Evolutionary conservation across 1,140 invertebrate genomes (phyloP).

Genomic region (Mizuhopecten yessoensis): DNA sequence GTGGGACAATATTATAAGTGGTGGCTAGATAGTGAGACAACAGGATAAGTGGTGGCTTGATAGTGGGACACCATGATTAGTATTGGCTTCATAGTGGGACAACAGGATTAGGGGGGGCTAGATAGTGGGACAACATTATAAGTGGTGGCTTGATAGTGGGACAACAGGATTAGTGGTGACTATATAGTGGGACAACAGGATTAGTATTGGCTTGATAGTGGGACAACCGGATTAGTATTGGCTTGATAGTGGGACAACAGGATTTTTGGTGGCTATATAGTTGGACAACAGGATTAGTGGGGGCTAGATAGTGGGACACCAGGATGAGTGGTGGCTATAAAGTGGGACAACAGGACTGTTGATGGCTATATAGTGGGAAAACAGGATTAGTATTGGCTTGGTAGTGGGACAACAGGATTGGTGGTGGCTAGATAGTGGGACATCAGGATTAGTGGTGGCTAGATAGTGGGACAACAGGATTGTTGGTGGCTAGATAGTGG

Average conservation of each 20-base stretch:
- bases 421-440: background rate
- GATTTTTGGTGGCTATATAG: background rate
- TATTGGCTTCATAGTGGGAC: background rate
- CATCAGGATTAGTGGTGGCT: background rate
- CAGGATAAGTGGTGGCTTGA: background rate
- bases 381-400: background rate
- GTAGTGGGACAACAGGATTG: background rate
- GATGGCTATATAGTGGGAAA: background rate
- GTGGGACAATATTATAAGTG: background rate
- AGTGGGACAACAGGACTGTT: background rate
- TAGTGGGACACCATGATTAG: background rate
- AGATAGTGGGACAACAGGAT: background rate
- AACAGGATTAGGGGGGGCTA: background rate
- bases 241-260: background rate
- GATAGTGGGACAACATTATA: background rate
- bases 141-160: background rate
- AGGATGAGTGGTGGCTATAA: background rate
- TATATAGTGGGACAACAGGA: background rate
- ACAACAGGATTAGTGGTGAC: background rate
- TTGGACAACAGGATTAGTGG: background rate
- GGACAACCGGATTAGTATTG: background rate
- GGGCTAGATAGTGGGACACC: background rate
- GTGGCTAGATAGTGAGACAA: background rate
- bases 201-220: background rate
- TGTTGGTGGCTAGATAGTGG: background rate